Evolutionary conservation across 2,113 vertebrate species (phyloP).

Genomic region (Pluvialis apricaria): DNA sequence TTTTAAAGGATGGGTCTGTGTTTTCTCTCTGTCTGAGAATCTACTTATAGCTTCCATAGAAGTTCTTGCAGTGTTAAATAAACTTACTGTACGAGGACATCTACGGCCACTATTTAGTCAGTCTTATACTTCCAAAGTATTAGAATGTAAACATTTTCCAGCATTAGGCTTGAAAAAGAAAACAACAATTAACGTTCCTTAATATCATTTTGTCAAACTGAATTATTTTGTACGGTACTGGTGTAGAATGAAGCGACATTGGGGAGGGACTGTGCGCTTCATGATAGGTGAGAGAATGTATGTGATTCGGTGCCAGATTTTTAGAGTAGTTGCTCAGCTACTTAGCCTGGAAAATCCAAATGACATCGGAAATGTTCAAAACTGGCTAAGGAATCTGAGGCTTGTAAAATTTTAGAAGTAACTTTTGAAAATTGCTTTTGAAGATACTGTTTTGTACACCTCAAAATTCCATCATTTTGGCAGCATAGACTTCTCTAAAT

Average conservation of each 20-base stretch:
- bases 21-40: slow-evolving; percentile 61
- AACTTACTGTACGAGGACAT: not conserved
- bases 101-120: not conserved
- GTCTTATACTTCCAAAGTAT: not conserved
- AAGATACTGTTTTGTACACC: not conserved
- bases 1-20: slow-evolving; percentile 55
- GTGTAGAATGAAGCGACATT: accelerated
- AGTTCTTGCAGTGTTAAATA: not conserved
- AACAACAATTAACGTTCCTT: not conserved
- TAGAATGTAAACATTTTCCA: not conserved
- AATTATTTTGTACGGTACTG: not conserved
- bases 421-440: not conserved
- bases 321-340: not conserved
- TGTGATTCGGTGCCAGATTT: not conserved
- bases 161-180: not conserved
- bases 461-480: not conserved
- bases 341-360: not conserved
- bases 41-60: not conserved
- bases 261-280: accelerated
- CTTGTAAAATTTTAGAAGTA: not conserved
- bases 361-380: not conserved
- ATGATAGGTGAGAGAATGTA: accelerated
- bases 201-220: not conserved
- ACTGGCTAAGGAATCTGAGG: not conserved
- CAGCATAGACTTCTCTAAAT: not conserved